Evolutionary conservation across 2,888 invertebrate genomes (phyloP).

Genomic region (Phaonia tiefii): DNA sequence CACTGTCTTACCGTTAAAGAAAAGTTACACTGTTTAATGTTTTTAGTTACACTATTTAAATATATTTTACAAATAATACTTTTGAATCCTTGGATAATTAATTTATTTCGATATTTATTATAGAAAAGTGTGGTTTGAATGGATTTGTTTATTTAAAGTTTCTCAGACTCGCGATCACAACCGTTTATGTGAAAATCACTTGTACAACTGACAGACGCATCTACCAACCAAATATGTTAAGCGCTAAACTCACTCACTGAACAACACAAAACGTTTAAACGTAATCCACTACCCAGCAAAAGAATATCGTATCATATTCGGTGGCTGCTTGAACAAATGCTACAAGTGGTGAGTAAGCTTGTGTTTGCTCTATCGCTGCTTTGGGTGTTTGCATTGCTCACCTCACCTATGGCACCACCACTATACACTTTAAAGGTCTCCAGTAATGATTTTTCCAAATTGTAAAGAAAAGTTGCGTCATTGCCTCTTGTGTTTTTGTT

Average conservation of each 20-base stretch:
- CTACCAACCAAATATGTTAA: conserved; percentile 42
- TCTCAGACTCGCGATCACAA: conserved; percentile 55
- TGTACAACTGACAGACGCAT: conserved; percentile 54
- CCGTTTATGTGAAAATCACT: conserved; percentile 59
- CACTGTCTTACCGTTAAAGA: too few relatives aligned
- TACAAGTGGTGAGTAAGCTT: not conserved
- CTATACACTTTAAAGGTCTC: conserved; percentile 17
- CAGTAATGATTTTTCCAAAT: not conserved
- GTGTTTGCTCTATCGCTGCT: conserved; percentile 20
- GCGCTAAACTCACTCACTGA: conserved; percentile 52
- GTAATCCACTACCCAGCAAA: conserved; percentile 17
- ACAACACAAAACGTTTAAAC: conserved; percentile 22
- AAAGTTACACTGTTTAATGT: not conserved
- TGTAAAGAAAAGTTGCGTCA: conserved; percentile 33
- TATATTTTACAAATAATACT: too few relatives aligned
- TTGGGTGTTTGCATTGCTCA: not conserved
- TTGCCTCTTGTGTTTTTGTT: not conserved
- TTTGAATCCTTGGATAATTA: too few relatives aligned
- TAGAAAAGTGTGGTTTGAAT: not conserved
- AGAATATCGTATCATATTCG: conserved; percentile 13
- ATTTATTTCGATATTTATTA: not conserved
- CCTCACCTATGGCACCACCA: conserved; percentile 27
- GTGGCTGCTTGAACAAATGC: not conserved
- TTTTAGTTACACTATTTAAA: too few relatives aligned
- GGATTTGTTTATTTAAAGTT: not conserved